Evolutionary conservation across 2,797 vertebrate species (phyloP), one percentile per base, ranked within the genome.

Genomic region (Protosalanx chinensis): DNA sequence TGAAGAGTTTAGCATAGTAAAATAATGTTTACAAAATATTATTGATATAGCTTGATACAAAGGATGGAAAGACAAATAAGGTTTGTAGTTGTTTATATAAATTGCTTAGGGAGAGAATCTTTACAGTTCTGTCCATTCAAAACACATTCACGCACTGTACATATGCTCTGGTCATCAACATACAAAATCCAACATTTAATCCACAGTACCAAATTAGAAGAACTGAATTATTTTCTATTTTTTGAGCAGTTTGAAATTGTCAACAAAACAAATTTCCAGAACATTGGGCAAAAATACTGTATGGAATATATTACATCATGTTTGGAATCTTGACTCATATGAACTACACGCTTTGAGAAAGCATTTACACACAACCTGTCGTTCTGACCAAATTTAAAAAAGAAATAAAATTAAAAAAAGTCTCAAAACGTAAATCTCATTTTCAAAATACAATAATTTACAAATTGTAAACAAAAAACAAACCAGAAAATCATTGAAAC

Each of bases 371-470:
- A 84, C 83, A 80, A 51, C 67, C 74, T 81, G 82, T 80, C 82
- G 60, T 74, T 82, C 41, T 7, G 76, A 83, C 86, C 88, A 88
- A 92, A 91, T 91, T 83, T 91, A 90, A 92, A 91, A 27, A 90
- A 92, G 91, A 76, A 65, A 8, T 68, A 49, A 49, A 87, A 70
- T 76, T 59, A 74, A 74, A 67, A 67, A 87, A 86, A 85, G 60
- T 72, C 71, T 79, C 79, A 41, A 84, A 84, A 82, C 75, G 80
- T 46, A 86, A 89, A 89, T 71, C 75, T 79, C 58, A 41, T 78
- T 79, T 81, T 90, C 86, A 82, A 92, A 92, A 88, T 86, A 91
- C 80, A 95, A 95, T 96, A 98, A 98, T 92, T 98, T 97, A 98
- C 87, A 91, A 88, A 89, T 84, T 87, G 88, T 79, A 93, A 91